Conservation (phyloP, 2,797 vertebrate species). For the Macropodus opercularis region DNA sequence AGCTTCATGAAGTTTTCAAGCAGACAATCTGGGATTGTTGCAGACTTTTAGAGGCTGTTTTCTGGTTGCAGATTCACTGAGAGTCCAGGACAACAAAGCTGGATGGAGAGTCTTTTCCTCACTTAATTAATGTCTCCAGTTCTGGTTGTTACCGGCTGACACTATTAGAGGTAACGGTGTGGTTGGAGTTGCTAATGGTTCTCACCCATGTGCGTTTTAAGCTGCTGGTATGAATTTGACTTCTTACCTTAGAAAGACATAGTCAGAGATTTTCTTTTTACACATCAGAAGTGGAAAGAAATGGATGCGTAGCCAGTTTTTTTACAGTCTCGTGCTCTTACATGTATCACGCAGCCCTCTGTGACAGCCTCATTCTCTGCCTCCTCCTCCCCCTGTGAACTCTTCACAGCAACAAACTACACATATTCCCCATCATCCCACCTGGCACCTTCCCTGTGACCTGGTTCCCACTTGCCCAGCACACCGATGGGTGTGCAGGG, state of each 20-base stretch:
- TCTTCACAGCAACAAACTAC: constrained; percentile 29
- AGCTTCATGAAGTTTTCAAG: constrained; percentile 12
- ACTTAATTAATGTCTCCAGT: constrained; percentile 59
- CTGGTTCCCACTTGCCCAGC: constrained; percentile 43
- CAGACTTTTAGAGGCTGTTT: constrained; percentile 41
- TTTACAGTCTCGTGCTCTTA: constrained; percentile 26
- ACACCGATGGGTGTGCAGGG: constrained; percentile 8
- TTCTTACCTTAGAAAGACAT: background rate
- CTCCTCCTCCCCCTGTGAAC: background rate
- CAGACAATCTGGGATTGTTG: constrained; percentile 11
- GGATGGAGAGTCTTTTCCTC: constrained; percentile 51
- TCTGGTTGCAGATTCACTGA: constrained; percentile 41
- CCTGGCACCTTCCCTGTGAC: constrained; percentile 48
- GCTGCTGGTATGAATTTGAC: background rate
- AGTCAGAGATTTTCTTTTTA: background rate
- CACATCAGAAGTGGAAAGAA: background rate
- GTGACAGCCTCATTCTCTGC: constrained; percentile 26
- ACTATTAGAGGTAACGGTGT: constrained; percentile 56
- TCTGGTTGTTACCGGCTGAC: constrained; percentile 60
- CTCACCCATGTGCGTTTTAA: constrained; percentile 13
- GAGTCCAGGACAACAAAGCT: constrained; percentile 37
- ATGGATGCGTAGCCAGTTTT: background rate
- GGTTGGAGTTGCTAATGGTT: constrained; percentile 39
- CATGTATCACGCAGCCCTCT: constrained; percentile 7
- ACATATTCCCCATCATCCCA: constrained; percentile 31